Percentiles rank a stretch among this genome's conserved stretches.
Conservation (phyloP, 2,797 vertebrate species). For the Acipenser ruthenus region DNA sequence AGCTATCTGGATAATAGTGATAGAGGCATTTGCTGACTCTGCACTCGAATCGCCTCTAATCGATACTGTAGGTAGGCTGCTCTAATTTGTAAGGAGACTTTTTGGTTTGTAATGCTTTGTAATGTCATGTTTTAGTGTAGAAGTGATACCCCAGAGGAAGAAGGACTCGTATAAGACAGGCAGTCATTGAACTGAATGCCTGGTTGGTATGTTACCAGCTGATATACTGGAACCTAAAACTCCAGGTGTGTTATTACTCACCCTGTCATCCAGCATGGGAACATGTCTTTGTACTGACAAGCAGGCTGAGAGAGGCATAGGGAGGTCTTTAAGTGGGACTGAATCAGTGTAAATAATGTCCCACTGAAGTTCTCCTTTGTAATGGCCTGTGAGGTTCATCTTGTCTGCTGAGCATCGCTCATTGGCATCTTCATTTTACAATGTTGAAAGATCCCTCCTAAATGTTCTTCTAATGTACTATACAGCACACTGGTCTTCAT, state of each 20-base stretch:
- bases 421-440: background rate
- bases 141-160: background rate
- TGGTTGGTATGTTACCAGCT: slow-evolving; percentile 7
- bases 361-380: background rate
- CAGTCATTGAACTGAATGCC: background rate
- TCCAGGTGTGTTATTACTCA: background rate
- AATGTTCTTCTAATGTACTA: background rate
- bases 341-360: background rate
- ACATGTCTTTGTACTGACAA: background rate
- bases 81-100: background rate
- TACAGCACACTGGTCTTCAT: background rate
- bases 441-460: background rate
- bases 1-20: background rate
- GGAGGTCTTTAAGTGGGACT: background rate
- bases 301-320: background rate
- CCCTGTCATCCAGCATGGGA: background rate
- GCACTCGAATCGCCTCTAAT: background rate
- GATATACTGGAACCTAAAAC: background rate
- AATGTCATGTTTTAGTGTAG: background rate
- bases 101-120: background rate
- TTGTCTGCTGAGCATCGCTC: background rate
- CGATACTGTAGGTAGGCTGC: background rate
- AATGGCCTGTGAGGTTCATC: background rate
- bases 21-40: background rate
- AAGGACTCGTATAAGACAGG: background rate